phyloP scores from a whole-genome alignment of 1,140 invertebrate genomes.

The Leptonema lineaticorne region DNA sequence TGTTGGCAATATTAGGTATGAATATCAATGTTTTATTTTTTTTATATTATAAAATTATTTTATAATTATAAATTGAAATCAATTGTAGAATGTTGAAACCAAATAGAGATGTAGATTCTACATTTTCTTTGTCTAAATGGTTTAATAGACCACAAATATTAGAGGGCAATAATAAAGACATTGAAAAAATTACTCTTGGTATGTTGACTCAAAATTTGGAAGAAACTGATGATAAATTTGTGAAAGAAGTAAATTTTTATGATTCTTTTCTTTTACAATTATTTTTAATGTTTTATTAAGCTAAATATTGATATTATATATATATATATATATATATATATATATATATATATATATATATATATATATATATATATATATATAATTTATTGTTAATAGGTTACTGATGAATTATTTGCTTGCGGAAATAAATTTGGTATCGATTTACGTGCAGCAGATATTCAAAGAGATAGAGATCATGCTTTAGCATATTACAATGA shows the following conservation, averaged over 20 bases:
- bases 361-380: too few relatives aligned
- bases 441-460: conserved; percentile 70
- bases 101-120: conserved; percentile 57
- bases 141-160: conserved; percentile 71
- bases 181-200: conserved; percentile 73
- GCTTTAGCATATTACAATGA: conserved; percentile 63
- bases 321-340: background rate
- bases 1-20: conserved; percentile 71
- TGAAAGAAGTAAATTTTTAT: conserved; percentile 58
- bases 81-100: too few relatives aligned
- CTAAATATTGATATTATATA: background rate
- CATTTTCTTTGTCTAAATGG: conserved; percentile 74
- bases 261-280: conserved; percentile 25
- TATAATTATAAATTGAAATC: too few relatives aligned
- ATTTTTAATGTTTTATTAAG: background rate
- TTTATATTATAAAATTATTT: too few relatives aligned
- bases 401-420: conserved; percentile 60
- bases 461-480: conserved; percentile 71
- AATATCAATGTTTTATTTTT: background rate
- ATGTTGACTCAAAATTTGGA: conserved; percentile 63
- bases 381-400: too few relatives aligned
- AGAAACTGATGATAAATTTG: conserved; percentile 60
- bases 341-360: background rate
- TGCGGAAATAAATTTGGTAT: conserved; percentile 56
- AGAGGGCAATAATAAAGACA: conserved; percentile 64